Evolutionary conservation across 2,113 vertebrate genomes (phyloP).

Genomic region (Hippocampus mohnikei): DNA sequence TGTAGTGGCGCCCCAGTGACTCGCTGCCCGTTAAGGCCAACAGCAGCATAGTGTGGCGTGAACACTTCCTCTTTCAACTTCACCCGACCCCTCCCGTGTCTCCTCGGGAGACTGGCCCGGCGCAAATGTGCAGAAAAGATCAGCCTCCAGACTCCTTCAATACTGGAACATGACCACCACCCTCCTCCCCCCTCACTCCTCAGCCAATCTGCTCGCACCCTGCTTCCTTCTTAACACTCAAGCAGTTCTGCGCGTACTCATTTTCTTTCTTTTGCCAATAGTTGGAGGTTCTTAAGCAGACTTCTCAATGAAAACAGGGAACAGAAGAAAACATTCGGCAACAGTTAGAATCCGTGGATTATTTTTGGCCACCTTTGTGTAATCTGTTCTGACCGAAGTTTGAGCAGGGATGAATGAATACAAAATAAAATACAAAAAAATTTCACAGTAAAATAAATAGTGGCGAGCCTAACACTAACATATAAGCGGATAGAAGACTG

Average conservation of each 20-base stretch:
- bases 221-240: constrained; percentile 9
- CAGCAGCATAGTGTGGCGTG: constrained; percentile 73
- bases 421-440: neutral
- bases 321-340: neutral
- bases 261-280: neutral
- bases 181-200: constrained; percentile 28
- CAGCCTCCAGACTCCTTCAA: constrained; percentile 41
- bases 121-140: constrained; percentile 20
- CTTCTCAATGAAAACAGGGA: neutral
- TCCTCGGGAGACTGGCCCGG: neutral
- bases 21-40: constrained; percentile 90
- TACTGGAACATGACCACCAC: constrained; percentile 16
- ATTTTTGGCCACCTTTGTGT: neutral
- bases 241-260: constrained; percentile 7
- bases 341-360: neutral
- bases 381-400: neutral
- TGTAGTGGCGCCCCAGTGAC: constrained; percentile 99
- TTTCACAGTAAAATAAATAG: neutral
- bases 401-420: neutral
- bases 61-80: constrained; percentile 4
- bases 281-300: neutral
- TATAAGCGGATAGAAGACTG: no score
- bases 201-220: constrained; percentile 37
- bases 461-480: no score
- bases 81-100: neutral